Evolutionary conservation across 1,140 invertebrate species (phyloP), one percentile per base, ranked within the genome.

Genomic region (Diachasmimorpha longicaudata): DNA sequence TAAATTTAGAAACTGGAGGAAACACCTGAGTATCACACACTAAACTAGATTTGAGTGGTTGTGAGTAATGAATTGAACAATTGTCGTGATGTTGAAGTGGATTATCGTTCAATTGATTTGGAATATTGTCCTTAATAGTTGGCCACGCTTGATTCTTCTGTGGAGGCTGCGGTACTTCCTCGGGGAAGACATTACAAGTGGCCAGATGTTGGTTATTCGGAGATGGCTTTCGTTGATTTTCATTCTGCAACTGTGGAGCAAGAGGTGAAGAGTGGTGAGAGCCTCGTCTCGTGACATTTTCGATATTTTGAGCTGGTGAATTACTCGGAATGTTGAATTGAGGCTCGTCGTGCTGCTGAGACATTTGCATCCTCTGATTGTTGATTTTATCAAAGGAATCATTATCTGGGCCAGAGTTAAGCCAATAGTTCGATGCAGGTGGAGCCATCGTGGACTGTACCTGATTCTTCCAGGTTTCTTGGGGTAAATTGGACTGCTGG

Each of bases 381-480:
- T 79, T 77, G 23, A 78, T 74, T 11, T 48, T 70, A 48, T 14
- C 80, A 71, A 72, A 44, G 16, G 68, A 23, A n/a, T 84, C 81
- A 4, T 84, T 81, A 8, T 68, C 73, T 0, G 16, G 5, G 13
- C 73, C 80, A 11, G 76, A 70, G 55, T 87, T 82, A 9, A 82
- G 84, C 85, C 84, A 85, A 69, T 83, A 81, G 39, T 1, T 42
- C 1, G 39, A 1, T 42, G 39, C 4, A 42, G 39, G 13, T 42
- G 39, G 13, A 0, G 75, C 0, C 4, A 74, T 8, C 31, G 77
- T 37, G 44, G 42, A 42, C 31, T 81, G 81, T 5, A 39, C 23
- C 4, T 86, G 83, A 78, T 83, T 85, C 52, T 84, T 82, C 83
- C 81, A 85, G 74, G 82, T 83, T 36, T 80, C 80, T 3, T 70